These are phyloP conservation scores for Heptranchias perlo DNA, from an alignment of 2,113 vertebrate genomes.

Conservation along the genomic window DNA sequence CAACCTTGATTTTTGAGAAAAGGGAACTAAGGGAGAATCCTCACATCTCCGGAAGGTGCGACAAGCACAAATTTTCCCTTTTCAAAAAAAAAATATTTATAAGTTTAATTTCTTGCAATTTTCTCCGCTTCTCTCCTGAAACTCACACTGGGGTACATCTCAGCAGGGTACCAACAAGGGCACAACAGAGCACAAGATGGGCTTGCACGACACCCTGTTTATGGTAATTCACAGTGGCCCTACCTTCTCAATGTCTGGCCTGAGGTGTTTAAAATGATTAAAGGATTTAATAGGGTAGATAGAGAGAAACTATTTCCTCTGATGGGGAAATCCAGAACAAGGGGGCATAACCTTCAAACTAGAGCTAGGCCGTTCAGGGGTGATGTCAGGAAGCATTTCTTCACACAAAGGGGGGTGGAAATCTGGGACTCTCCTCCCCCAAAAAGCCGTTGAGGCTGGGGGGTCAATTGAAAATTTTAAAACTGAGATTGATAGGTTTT, in stretches of 20 bases:
- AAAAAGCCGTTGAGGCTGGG: too few relatives aligned
- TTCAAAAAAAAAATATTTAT: too few relatives aligned
- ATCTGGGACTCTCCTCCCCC: not conserved
- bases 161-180: not conserved
- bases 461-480: too few relatives aligned
- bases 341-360: not conserved
- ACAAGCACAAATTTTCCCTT: not conserved
- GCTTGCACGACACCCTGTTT: too few relatives aligned
- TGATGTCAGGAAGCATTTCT: not conserved
- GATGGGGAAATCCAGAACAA: not conserved
- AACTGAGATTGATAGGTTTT: too few relatives aligned
- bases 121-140: not conserved
- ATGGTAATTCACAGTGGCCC: too few relatives aligned
- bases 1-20: not conserved
- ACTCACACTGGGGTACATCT: not conserved
- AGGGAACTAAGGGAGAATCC: not conserved
- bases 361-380: not conserved
- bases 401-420: not conserved
- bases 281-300: too few relatives aligned
- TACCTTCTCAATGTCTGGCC: not conserved
- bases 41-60: not conserved
- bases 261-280: not conserved
- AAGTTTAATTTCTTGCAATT: too few relatives aligned
- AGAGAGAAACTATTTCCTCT: not conserved
- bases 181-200: not conserved